A percentile compares a stretch with the other conserved stretches of the same genome.
phyloP scores from a whole-genome alignment of 2,888 invertebrate species.

The Amiota mariae region DNA sequence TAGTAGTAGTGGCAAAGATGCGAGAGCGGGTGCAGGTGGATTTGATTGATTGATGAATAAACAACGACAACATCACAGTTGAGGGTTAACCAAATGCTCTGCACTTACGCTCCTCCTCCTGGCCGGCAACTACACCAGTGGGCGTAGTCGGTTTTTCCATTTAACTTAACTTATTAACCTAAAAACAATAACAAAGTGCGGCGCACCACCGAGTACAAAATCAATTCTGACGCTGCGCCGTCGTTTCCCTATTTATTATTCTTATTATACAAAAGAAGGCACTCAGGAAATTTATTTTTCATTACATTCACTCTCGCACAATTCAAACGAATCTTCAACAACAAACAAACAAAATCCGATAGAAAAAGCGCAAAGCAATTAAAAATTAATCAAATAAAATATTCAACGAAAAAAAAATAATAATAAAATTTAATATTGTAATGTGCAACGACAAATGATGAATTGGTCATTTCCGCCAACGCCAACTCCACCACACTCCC shows the following conservation, averaged over 20 bases:
- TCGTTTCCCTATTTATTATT: no score
- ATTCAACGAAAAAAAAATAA: not conserved
- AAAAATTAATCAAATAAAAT: constrained; percentile 1
- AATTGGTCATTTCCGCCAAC: constrained; percentile 9
- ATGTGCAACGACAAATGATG: constrained; percentile 1
- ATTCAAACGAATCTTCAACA: constrained; percentile 30
- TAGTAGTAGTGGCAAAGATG: constrained; percentile 20
- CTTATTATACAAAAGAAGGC: not conserved
- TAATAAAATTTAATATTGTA: not conserved
- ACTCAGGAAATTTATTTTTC: not conserved
- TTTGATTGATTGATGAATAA: not conserved
- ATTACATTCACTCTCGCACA: constrained; percentile 9
- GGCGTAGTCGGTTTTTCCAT: constrained; percentile 34
- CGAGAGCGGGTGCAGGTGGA: constrained; percentile 1
- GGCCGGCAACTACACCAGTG: constrained; percentile 47
- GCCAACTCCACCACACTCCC: constrained; percentile 13
- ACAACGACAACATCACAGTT: not conserved
- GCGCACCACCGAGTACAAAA: constrained; percentile 33
- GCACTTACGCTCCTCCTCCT: constrained; percentile 64
- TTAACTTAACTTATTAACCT: constrained; percentile 6
- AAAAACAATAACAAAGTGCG: constrained; percentile 39
- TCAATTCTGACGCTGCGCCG: constrained; percentile 32
- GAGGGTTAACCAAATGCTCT: constrained; percentile 15
- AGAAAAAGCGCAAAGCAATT: constrained; percentile 7
- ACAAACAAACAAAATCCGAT: constrained; percentile 1